Conservation (phyloP, 2,797 vertebrate genomes). For the Melanogrammus aeglefinus region DNA sequence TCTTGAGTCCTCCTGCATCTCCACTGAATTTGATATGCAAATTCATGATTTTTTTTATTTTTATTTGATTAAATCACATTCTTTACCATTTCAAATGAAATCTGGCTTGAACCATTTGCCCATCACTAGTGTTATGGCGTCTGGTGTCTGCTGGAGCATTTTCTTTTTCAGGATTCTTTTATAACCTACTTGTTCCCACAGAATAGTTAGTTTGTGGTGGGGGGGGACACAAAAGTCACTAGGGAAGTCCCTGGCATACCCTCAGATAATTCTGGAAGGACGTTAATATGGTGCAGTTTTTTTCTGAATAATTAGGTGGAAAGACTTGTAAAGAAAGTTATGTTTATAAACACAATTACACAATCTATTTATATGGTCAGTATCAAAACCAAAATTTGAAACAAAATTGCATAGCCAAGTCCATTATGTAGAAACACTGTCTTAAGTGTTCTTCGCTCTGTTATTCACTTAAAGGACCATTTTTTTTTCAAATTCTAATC, state of each 20-base stretch:
- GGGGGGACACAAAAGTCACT: background rate
- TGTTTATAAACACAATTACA: background rate
- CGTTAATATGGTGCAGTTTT: background rate
- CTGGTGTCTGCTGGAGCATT: background rate
- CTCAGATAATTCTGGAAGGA: background rate
- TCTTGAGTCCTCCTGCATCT: background rate
- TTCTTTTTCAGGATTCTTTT: background rate
- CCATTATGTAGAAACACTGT: background rate
- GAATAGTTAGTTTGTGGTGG: background rate
- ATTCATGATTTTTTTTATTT: background rate
- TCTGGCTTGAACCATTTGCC: background rate
- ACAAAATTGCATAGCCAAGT: background rate
- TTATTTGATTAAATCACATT: background rate
- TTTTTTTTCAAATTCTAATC: slow-evolving; percentile 20
- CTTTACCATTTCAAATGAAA: background rate
- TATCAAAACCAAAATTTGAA: background rate
- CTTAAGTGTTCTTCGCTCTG: background rate
- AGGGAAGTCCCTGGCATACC: background rate
- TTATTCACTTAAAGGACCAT: background rate
- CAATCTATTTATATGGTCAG: background rate
- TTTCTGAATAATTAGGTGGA: background rate
- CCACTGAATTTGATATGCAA: background rate
- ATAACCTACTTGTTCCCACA: background rate
- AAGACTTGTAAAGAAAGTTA: background rate
- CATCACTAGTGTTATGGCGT: background rate